Conservation (phyloP, 2,888 invertebrate species). For the Cheilosia urbana region DNA sequence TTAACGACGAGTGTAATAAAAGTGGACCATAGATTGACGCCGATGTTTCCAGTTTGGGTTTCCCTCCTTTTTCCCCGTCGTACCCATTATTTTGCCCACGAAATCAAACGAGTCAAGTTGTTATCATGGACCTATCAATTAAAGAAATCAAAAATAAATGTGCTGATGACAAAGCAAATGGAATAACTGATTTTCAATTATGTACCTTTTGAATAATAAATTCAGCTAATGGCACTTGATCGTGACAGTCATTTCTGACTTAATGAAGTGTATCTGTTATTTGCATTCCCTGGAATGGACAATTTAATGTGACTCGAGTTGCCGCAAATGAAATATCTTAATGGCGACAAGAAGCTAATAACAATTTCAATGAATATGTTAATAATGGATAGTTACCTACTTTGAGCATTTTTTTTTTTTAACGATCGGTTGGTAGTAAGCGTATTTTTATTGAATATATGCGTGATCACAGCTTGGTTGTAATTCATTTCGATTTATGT, state of each 20-base stretch:
- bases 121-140: slow-evolving; percentile 18
- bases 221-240: slow-evolving; percentile 3
- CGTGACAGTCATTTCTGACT: not conserved
- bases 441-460: not conserved
- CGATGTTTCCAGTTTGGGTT: slow-evolving; percentile 21
- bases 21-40: slow-evolving; percentile 15
- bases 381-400: slow-evolving; percentile 5
- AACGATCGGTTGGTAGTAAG: too few species aligned
- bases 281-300: slow-evolving; percentile 22
- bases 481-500: slow-evolving; percentile 13
- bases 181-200: slow-evolving; percentile 32
- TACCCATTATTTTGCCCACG: not conserved
- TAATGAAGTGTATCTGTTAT: slow-evolving; percentile 33
- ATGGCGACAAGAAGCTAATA: slow-evolving; percentile 38
- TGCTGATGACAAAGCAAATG: not conserved
- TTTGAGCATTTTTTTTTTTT: not conserved
- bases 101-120: not conserved
- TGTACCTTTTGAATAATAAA: slow-evolving; percentile 40
- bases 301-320: slow-evolving; percentile 8
- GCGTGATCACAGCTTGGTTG: not conserved
- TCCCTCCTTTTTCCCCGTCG: not conserved
- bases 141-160: not conserved
- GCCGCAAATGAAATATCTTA: slow-evolving; percentile 24
- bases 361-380: slow-evolving; percentile 27
- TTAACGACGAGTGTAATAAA: slow-evolving; percentile 23